These are phyloP conservation scores for Coregonus sp. DNA, from an alignment of 2,797 vertebrate genomes.

Conservation along the genomic window DNA sequence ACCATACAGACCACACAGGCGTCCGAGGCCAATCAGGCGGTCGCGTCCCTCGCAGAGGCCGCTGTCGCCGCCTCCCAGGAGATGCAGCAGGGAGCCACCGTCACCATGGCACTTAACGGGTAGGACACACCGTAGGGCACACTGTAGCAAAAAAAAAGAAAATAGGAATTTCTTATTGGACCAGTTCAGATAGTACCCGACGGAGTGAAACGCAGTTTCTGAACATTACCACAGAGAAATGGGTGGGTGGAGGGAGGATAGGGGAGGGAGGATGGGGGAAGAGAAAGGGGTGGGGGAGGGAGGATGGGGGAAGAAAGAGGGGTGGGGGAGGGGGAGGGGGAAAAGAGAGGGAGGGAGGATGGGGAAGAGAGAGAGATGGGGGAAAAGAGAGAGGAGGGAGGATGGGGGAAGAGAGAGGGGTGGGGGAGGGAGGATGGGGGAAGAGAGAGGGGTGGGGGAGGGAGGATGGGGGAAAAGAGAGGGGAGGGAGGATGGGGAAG, in stretches of 20 bases:
- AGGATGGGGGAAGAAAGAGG: background rate
- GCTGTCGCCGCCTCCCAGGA: constrained; percentile 95
- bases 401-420: background rate
- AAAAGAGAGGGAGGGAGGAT: background rate
- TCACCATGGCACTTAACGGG: constrained; percentile 99
- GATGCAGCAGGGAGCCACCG: constrained; percentile 91
- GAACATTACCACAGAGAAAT: background rate
- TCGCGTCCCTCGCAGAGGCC: constrained; percentile 92
- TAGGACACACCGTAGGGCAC: constrained; percentile 45
- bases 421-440: too few species aligned
- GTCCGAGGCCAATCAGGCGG: constrained; percentile 95
- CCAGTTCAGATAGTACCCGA: background rate
- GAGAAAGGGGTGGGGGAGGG: background rate
- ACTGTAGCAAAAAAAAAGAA: background rate
- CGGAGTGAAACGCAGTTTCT: background rate
- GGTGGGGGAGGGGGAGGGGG: background rate
- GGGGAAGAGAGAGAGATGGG: background rate
- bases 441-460: too few species aligned
- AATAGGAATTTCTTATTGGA: too few species aligned
- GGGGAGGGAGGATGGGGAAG: background rate
- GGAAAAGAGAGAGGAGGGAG: background rate
- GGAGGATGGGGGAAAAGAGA: too few species aligned
- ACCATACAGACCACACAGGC: constrained; percentile 97
- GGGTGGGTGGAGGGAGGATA: background rate
- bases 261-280: background rate